A percentile compares a stretch with the other conserved stretches of the same genome.
Evolutionary conservation across 2,113 vertebrate genomes (phyloP).

Genomic region (Prolemur simus): DNA sequence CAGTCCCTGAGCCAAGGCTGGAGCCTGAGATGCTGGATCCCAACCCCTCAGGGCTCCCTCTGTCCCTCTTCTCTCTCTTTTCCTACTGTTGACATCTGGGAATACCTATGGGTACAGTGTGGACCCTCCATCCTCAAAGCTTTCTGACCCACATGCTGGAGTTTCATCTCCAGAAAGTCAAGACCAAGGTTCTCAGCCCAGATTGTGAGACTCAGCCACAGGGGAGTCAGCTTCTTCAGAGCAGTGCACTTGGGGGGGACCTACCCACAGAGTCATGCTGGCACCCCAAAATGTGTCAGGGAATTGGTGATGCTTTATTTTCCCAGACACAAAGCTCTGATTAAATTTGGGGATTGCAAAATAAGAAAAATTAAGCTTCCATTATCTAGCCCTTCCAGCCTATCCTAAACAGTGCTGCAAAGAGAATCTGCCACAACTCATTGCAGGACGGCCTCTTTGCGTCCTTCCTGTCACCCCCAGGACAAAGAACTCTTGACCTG

Average conservation of each 20-base stretch:
- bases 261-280: too few species aligned
- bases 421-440: neutral
- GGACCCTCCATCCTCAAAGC: neutral
- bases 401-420: neutral
- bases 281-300: rapidly evolving
- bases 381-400: neutral
- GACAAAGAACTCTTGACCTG: neutral
- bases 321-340: neutral
- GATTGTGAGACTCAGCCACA: rapidly evolving
- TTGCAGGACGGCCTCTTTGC: too few species aligned
- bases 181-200: neutral
- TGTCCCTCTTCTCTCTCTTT: neutral
- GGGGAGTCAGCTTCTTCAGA: rapidly evolving
- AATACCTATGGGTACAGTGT: rapidly evolving
- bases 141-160: neutral
- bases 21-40: too few species aligned
- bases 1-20: neutral
- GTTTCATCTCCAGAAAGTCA: neutral
- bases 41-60: neutral
- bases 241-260: too few species aligned
- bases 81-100: neutral
- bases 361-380: neutral
- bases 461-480: neutral
- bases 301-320: rapidly evolving
- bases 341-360: neutral